A percentile compares a stretch with the other conserved stretches of the same genome.
phyloP scores from a whole-genome alignment of 2,113 vertebrate genomes.

The Sebastes fasciatus region DNA sequence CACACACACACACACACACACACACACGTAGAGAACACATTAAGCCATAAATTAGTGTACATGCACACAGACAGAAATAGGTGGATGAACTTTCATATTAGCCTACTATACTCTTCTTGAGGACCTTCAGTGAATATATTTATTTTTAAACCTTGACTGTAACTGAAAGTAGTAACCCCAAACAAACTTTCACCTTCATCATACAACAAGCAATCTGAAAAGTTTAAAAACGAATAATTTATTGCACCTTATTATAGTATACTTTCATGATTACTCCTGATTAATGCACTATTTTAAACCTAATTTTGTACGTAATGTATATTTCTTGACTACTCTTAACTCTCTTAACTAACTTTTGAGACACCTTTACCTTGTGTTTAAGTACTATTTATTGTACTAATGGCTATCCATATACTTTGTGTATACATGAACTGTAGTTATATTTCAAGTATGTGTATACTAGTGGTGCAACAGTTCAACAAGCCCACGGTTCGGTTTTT shows the following conservation, averaged over 20 bases:
- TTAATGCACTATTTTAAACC: not conserved
- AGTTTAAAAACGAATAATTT: no score
- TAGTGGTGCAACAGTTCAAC: no score
- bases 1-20: conserved; percentile 10
- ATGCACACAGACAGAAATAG: not conserved
- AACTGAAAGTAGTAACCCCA: no score
- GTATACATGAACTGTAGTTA: not conserved
- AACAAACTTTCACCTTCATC: no score
- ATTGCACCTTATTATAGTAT: no score
- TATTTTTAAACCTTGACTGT: no score
- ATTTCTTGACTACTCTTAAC: no score
- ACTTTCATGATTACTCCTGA: not conserved
- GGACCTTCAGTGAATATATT: not conserved
- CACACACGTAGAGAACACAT: not conserved
- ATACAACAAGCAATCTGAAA: no score
- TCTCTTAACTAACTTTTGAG: no score
- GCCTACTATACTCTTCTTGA: not conserved
- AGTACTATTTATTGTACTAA: not conserved
- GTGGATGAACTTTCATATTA: not conserved
- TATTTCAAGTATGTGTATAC: not conserved
- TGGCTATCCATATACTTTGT: not conserved
- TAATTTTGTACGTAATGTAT: no score
- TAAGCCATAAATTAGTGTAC: not conserved
- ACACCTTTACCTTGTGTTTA: not conserved
- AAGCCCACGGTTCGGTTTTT: no score